A percentile compares a stretch with the other conserved stretches of the same genome.
These are phyloP conservation scores for Aurelia aurita DNA, from an alignment of 30 jellyfish, hydroid and myxozoan species.

Conservation along the genomic window DNA sequence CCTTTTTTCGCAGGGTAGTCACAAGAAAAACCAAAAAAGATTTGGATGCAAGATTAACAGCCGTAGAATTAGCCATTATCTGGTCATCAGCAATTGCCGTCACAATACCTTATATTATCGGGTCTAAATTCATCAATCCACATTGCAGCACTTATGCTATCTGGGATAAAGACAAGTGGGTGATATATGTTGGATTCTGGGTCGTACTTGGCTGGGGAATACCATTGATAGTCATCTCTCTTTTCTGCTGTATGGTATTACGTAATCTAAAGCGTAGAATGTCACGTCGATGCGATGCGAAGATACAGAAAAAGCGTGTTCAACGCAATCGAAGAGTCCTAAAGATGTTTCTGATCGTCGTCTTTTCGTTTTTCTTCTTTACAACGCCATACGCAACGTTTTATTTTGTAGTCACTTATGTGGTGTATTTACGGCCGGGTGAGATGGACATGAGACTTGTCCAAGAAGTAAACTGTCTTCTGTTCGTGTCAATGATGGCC, in stretches of 20 bases:
- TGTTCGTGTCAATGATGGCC: slow-evolving; percentile 50
- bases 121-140: not conserved
- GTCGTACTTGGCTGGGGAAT: slow-evolving; percentile 58
- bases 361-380: slow-evolving; percentile 33
- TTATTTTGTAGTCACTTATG: slow-evolving; percentile 40
- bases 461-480: slow-evolving; percentile 41
- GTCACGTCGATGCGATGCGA: not conserved
- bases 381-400: slow-evolving; percentile 62
- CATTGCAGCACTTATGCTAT: slow-evolving; percentile 16
- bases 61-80: not conserved
- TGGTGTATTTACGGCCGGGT: slow-evolving; percentile 40
- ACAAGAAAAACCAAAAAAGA: not conserved
- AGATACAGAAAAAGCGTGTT: slow-evolving; percentile 26
- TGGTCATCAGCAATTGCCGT: slow-evolving; percentile 41
- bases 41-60: not conserved
- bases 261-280: slow-evolving; percentile 11
- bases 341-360: slow-evolving; percentile 20
- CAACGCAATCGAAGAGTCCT: slow-evolving; percentile 46
- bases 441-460: not conserved
- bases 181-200: slow-evolving; percentile 53
- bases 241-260: slow-evolving; percentile 26
- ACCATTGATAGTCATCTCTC: slow-evolving; percentile 13
- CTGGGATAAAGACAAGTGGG: slow-evolving; percentile 15
- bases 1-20: not conserved
- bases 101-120: slow-evolving; percentile 43